phyloP scores from a whole-genome alignment of 2,113 vertebrate species.

The Puffinus mauretanicus region DNA sequence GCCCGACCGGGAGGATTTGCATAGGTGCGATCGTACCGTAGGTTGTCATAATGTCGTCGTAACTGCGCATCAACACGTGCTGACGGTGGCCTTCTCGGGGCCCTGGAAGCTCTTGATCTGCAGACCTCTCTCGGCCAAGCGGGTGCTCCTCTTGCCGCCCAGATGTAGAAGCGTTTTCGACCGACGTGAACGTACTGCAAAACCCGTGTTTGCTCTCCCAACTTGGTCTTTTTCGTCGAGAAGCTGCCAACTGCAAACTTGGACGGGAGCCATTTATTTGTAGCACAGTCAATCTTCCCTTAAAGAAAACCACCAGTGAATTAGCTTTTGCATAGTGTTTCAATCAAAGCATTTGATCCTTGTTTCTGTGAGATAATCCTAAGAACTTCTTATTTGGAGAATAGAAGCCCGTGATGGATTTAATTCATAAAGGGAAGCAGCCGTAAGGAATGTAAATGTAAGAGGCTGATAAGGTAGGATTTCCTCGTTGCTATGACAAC shows the following conservation, averaged over 20 bases:
- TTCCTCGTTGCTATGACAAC: slow-evolving; percentile 89
- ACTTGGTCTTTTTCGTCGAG: background rate
- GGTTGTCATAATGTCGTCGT: fast-evolving
- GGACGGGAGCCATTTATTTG: slow-evolving; percentile 70
- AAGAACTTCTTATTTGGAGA: slow-evolving; percentile 83
- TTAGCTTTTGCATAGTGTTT: slow-evolving; percentile 78
- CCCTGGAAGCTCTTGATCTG: background rate
- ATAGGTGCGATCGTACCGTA: fast-evolving
- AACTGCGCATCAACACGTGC: fast-evolving
- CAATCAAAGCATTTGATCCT: slow-evolving; percentile 83
- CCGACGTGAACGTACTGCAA: background rate
- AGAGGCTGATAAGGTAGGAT: slow-evolving; percentile 85
- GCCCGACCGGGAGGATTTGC: background rate
- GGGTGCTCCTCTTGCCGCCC: background rate
- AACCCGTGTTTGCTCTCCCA: background rate
- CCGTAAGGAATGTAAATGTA: slow-evolving; percentile 83
- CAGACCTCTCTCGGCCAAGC: fast-evolving
- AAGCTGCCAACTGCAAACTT: slow-evolving; percentile 47
- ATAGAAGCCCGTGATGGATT: slow-evolving; percentile 81
- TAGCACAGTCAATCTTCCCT: slow-evolving; percentile 62
- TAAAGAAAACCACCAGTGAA: slow-evolving; percentile 72
- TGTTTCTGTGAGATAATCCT: slow-evolving; percentile 83
- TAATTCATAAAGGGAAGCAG: slow-evolving; percentile 82
- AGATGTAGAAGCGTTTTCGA: background rate
- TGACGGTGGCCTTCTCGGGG: fast-evolving